Evolutionary conservation across 2,888 invertebrate genomes (phyloP).

Genomic region (Cheilosia variabilis): DNA sequence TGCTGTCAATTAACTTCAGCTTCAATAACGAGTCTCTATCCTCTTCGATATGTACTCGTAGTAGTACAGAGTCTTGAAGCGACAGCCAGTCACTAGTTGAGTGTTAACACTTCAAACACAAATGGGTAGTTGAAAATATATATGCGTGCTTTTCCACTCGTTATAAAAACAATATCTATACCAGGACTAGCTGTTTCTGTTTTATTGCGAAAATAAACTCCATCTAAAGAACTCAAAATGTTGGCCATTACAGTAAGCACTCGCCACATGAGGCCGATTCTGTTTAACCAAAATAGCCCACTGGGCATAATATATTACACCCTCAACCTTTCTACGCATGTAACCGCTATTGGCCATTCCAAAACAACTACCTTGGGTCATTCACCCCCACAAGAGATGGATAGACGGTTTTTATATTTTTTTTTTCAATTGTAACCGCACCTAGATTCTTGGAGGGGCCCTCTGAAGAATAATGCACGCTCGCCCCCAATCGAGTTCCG

Average conservation of each 20-base stretch:
- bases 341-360: slow-evolving; percentile 42
- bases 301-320: slow-evolving; percentile 60
- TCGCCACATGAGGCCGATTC: slow-evolving; percentile 45
- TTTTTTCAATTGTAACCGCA: slow-evolving; percentile 34
- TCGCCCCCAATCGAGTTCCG: slow-evolving; percentile 27
- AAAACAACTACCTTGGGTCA: slow-evolving; percentile 27
- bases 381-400: slow-evolving; percentile 22
- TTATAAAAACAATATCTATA: too few species aligned
- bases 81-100: background rate
- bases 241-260: slow-evolving; percentile 46
- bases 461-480: slow-evolving; percentile 1
- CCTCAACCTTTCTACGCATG: slow-evolving; percentile 17
- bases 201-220: slow-evolving; percentile 15
- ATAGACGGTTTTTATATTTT: slow-evolving; percentile 20
- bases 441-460: background rate
- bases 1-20: background rate
- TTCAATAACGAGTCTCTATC: too few species aligned
- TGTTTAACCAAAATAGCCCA: slow-evolving; percentile 52
- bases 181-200: too few species aligned
- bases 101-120: background rate
- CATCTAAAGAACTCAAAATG: slow-evolving; percentile 29
- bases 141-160: background rate
- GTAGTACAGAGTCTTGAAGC: background rate
- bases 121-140: background rate
- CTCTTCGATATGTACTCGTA: background rate